phyloP scores from a whole-genome alignment of 2,113 vertebrate genomes.

The Chloroceryle aenea region DNA sequence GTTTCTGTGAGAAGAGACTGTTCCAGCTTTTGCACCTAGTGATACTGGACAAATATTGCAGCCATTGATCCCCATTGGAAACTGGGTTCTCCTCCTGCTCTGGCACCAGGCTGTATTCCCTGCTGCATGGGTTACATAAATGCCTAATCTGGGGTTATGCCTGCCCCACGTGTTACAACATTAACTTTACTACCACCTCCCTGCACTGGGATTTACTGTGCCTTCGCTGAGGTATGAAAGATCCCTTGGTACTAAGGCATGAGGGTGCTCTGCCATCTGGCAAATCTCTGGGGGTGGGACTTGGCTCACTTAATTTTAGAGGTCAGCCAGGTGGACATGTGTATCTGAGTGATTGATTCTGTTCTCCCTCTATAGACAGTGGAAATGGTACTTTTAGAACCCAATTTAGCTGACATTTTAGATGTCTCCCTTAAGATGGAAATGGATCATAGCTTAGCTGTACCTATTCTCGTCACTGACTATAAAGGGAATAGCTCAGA shows the following conservation, averaged over 20 bases:
- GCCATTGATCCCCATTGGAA: not conserved
- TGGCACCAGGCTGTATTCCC: not conserved
- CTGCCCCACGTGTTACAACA: not conserved
- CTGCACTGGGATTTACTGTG: not conserved
- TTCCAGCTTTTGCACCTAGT: not conserved
- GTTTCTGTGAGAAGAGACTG: not conserved
- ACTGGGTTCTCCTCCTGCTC: not conserved
- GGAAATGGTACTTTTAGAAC: not conserved
- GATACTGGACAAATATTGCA: not conserved
- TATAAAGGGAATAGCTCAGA: not conserved
- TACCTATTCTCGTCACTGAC: not conserved
- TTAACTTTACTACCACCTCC: not conserved
- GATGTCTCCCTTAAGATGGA: not conserved
- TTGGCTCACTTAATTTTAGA: not conserved
- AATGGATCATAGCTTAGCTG: not conserved
- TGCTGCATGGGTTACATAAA: not conserved
- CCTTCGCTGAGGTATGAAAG: not conserved
- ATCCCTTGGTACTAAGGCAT: not conserved
- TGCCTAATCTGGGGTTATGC: not conserved
- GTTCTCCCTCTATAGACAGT: not conserved
- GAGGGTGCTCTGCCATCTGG: not conserved
- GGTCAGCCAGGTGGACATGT: not conserved
- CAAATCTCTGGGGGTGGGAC: not conserved
- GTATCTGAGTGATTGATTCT: not conserved
- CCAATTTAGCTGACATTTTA: not conserved